Conservation (phyloP, 2,888 invertebrate species). For the Habroteleia sp. region DNA sequence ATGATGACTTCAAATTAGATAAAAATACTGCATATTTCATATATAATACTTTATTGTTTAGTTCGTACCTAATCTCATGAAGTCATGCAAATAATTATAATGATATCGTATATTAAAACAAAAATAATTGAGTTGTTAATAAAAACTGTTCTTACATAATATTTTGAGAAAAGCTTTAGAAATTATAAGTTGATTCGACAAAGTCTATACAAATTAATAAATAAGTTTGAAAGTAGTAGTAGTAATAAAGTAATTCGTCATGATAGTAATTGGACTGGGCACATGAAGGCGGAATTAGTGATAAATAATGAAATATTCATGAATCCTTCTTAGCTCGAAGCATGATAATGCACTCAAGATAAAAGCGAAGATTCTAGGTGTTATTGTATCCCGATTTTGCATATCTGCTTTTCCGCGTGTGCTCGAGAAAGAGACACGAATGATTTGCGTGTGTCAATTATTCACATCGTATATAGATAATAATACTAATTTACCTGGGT, state of each 20-base stretch:
- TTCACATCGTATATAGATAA: constrained; percentile 26
- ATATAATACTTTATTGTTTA: too few species aligned
- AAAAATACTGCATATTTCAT: too few species aligned
- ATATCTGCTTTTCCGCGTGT: constrained; percentile 22
- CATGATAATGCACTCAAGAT: constrained; percentile 17
- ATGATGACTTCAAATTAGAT: too few species aligned
- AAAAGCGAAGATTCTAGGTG: constrained; percentile 14
- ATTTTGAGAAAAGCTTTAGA: too few species aligned
- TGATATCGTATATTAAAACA: too few species aligned
- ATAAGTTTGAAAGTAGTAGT: constrained; percentile 1
- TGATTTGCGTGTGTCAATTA: constrained; percentile 48
- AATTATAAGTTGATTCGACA: too few species aligned
- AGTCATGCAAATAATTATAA: too few species aligned
- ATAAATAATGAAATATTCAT: constrained; percentile 53
- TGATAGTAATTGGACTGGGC: neutral
- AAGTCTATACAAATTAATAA: constrained; percentile 21
- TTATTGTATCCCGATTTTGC: constrained; percentile 42
- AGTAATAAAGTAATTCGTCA: constrained; percentile 19
- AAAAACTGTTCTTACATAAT: too few species aligned
- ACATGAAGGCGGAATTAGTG: constrained; percentile 17
- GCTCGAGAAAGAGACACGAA: constrained; percentile 36
- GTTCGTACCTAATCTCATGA: too few species aligned
- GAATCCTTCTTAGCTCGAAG: constrained; percentile 4
- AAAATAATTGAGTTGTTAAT: too few species aligned
- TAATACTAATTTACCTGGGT: constrained; percentile 53